A percentile compares a stretch with the other conserved stretches of the same genome.
Conservation (phyloP, 2,888 invertebrate genomes). For the Parnassius glacialis region DNA sequence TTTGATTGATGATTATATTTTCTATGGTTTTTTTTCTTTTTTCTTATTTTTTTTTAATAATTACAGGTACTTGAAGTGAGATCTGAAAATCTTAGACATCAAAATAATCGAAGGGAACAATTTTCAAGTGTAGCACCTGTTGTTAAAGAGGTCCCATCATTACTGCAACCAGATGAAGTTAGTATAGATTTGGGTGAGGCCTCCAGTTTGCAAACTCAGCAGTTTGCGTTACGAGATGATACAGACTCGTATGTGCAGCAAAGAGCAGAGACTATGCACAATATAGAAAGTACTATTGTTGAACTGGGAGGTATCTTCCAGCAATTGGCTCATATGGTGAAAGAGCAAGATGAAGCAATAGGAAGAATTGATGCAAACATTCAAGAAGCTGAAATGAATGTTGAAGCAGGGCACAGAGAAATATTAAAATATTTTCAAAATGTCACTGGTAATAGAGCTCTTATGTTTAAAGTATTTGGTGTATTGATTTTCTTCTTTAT, state of each 20-base stretch:
- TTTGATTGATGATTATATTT: no score
- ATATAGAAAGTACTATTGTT: conserved; percentile 98
- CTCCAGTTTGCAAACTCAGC: conserved; percentile 77
- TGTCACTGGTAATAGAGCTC: conserved; percentile 97
- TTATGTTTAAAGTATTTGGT: conserved; percentile 99
- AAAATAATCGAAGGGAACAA: conserved; percentile 95
- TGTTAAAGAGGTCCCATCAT: conserved; percentile 67
- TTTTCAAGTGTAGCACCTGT: conserved; percentile 81
- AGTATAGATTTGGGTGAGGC: conserved; percentile 91
- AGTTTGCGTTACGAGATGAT: conserved; percentile 90
- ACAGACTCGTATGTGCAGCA: conserved; percentile 94
- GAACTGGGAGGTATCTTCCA: conserved; percentile 99
- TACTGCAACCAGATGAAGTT: conserved; percentile 85
- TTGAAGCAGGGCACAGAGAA: conserved; percentile 98
- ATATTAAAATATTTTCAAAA: conserved; percentile 98
- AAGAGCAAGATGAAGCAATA: conserved; percentile 99
- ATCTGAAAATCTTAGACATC: conserved; percentile 98
- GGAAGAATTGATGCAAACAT: conserved; percentile 98
- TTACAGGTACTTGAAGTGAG: conserved; percentile 93
- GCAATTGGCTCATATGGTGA: conserved; percentile 97
- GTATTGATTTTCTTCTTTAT: conserved; percentile 99
- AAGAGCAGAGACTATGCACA: conserved; percentile 99
- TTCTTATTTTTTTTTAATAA: not conserved
- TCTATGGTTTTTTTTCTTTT: no score
- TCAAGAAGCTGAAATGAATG: conserved; percentile 96